Evolutionary conservation across 2,113 vertebrate species (phyloP).

Genomic region (Ictalurus furcatus): DNA sequence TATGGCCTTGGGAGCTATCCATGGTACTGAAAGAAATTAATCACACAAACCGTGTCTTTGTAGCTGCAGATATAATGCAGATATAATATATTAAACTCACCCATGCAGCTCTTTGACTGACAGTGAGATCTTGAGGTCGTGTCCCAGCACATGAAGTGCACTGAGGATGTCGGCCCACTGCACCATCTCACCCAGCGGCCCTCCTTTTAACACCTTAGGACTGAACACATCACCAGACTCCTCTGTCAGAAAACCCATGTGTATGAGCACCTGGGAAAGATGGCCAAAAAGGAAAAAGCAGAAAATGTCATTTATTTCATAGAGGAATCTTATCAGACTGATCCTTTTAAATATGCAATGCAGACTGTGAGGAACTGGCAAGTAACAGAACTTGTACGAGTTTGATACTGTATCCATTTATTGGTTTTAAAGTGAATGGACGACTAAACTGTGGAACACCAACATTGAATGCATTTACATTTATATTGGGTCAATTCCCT

Average conservation of each 20-base stretch:
- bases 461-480: not conserved
- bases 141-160: slow-evolving; percentile 88
- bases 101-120: slow-evolving; percentile 96
- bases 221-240: slow-evolving; percentile 97
- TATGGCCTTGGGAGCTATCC: not conserved
- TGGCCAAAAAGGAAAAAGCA: not conserved
- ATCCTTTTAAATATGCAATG: not conserved
- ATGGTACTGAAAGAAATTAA: not conserved
- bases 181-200: slow-evolving; percentile 96
- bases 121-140: slow-evolving; percentile 86
- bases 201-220: slow-evolving; percentile 91
- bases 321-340: not conserved
- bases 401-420: not conserved
- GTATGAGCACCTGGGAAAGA: slow-evolving; percentile 82
- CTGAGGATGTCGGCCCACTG: slow-evolving; percentile 98
- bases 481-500: not conserved
- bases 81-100: slow-evolving; percentile 69
- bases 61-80: not conserved
- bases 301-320: not conserved
- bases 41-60: not conserved
- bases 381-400: not conserved
- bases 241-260: slow-evolving; percentile 95
- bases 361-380: not conserved
- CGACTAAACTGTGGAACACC: not conserved
- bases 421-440: not conserved